Conservation (phyloP, 2,797 vertebrate genomes). For the Iguana delicatissima region DNA sequence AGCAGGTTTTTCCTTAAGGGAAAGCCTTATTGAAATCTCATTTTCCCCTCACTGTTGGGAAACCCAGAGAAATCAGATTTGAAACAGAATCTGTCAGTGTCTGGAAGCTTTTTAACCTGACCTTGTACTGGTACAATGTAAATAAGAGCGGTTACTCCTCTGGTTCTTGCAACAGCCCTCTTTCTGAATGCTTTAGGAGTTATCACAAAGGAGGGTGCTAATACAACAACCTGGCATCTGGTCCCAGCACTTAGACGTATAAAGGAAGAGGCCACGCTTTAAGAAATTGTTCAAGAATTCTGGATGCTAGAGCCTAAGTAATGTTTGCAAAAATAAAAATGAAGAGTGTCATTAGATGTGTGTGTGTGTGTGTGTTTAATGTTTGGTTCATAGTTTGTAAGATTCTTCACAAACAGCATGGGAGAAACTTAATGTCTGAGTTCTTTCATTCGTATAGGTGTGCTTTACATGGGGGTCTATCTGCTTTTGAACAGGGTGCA, state of each 20-base stretch:
- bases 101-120: background rate
- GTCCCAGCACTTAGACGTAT: background rate
- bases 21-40: background rate
- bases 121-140: background rate
- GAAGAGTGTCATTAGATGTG: too few species aligned
- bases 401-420: too few species aligned
- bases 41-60: conserved; percentile 16
- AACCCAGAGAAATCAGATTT: background rate
- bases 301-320: background rate
- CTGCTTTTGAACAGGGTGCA: too few species aligned
- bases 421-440: too few species aligned
- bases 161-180: background rate
- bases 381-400: too few species aligned
- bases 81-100: background rate
- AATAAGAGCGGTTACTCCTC: background rate
- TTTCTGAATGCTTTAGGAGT: background rate
- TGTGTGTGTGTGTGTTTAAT: too few species aligned
- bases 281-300: background rate
- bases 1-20: background rate
- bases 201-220: too few species aligned
- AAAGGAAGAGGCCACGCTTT: background rate
- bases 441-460: too few species aligned
- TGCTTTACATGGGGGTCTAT: too few species aligned
- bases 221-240: background rate
- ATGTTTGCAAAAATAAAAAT: background rate